These are phyloP conservation scores for Leucopternis melanops DNA, from an alignment of 2,113 vertebrate species.

Conservation along the genomic window DNA sequence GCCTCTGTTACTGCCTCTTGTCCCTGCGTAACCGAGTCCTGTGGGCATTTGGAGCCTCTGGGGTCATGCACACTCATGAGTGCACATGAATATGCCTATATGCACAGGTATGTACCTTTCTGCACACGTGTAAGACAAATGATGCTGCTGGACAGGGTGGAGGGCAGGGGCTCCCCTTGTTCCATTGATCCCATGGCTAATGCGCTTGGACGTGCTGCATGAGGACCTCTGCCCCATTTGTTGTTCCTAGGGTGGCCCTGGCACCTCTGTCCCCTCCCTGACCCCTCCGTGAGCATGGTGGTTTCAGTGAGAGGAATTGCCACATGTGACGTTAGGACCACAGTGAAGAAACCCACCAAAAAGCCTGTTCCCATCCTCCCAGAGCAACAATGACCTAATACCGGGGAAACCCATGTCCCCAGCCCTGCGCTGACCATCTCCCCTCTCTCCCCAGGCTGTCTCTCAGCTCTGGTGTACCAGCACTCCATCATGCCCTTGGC, in stretches of 20 bases:
- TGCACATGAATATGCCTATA: background rate
- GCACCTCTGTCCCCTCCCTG: background rate
- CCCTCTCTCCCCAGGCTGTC: conserved; percentile 78
- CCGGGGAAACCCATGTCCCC: fast-evolving
- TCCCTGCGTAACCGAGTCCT: background rate
- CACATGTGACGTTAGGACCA: background rate
- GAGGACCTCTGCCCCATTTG: background rate
- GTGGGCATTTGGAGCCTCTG: background rate
- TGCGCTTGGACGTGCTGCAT: background rate
- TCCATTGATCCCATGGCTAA: background rate
- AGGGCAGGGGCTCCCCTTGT: background rate
- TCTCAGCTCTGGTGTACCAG: conserved; percentile 96
- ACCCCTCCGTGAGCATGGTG: background rate
- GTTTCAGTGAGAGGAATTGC: background rate
- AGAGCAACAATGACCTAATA: background rate
- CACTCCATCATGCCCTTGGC: conserved; percentile 97
- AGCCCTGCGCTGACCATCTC: background rate
- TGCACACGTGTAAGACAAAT: background rate
- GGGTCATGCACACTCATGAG: background rate
- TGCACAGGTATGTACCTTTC: background rate
- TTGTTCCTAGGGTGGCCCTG: background rate
- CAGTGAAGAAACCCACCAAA: background rate
- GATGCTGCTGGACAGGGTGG: background rate
- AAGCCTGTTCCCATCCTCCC: background rate
- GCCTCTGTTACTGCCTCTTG: background rate